phyloP scores from a whole-genome alignment of 1,140 invertebrate species.

The Drosophila varians region DNA sequence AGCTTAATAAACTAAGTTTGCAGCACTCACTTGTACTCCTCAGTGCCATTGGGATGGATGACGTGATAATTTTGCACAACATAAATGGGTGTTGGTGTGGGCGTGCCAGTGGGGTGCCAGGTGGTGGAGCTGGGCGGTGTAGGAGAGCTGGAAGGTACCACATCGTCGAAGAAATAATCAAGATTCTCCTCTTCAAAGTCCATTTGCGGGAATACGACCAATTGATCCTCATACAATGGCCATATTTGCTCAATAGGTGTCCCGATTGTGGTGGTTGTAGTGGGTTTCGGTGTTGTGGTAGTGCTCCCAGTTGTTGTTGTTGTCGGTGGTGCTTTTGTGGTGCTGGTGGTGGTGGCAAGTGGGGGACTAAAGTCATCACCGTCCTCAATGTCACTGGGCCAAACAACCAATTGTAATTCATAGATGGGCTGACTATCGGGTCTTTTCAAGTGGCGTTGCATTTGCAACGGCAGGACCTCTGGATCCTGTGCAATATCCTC shows the following conservation, averaged over 20 bases:
- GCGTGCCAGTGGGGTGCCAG: constrained; percentile 5
- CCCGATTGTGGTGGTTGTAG: constrained; percentile 15
- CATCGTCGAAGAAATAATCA: constrained; percentile 74
- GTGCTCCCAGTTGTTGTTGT: constrained; percentile 3
- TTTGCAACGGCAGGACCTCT: constrained; percentile 11
- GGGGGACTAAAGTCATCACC: constrained; percentile 42
- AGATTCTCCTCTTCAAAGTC: constrained; percentile 78
- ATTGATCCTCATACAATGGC: constrained; percentile 78
- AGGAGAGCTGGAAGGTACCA: constrained; percentile 18
- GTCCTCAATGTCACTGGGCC: constrained; percentile 69
- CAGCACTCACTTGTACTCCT: constrained; percentile 64
- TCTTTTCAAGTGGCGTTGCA: constrained; percentile 52
- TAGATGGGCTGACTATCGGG: constrained; percentile 69
- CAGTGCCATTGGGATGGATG: constrained; percentile 65
- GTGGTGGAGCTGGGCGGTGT: constrained; percentile 1
- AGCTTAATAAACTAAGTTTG: too few relatives aligned
- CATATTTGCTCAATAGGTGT: constrained; percentile 30
- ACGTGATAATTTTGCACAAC: constrained; percentile 69
- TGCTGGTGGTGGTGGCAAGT: constrained; percentile 20
- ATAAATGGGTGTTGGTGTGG: constrained; percentile 36
- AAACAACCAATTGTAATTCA: constrained; percentile 81
- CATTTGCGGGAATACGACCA: constrained; percentile 79
- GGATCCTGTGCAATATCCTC: constrained; percentile 4
- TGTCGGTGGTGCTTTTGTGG: not conserved
- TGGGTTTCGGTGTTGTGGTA: constrained; percentile 1